Conservation (phyloP, 2,113 vertebrate species). For the Sardina pilchardus region DNA sequence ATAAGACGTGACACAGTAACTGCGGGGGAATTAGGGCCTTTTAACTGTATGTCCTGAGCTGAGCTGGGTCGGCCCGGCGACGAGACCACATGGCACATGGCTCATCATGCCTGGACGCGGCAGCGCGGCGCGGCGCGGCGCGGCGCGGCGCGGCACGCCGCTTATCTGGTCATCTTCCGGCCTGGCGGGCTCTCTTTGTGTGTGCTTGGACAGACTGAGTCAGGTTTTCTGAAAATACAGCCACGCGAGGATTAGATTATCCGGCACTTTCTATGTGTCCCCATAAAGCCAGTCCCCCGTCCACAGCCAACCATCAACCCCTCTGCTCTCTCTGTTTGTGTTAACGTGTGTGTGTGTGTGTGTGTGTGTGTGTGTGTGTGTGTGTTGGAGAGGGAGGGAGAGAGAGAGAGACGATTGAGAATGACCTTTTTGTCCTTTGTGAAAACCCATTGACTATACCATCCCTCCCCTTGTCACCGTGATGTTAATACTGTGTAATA, state of each 20-base stretch:
- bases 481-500: not conserved
- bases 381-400: not conserved
- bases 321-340: not conserved
- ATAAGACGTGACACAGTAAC: not conserved
- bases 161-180: not conserved
- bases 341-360: not conserved
- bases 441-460: not conserved
- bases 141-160: not conserved
- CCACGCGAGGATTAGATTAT: not conserved
- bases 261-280: conserved; percentile 8
- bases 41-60: not conserved
- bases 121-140: too few relatives aligned
- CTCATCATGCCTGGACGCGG: not conserved
- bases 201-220: not conserved
- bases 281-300: not conserved
- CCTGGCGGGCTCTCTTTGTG: not conserved
- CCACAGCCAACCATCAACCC: not conserved
- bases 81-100: not conserved
- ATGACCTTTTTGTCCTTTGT: not conserved
- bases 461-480: not conserved
- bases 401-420: not conserved
- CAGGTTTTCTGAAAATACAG: conserved; percentile 6
- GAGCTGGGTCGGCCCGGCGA: not conserved
- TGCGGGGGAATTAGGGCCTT: not conserved
- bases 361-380: not conserved